Conservation (phyloP, 2,113 vertebrate species). For the Dasyprocta punctata region DNA sequence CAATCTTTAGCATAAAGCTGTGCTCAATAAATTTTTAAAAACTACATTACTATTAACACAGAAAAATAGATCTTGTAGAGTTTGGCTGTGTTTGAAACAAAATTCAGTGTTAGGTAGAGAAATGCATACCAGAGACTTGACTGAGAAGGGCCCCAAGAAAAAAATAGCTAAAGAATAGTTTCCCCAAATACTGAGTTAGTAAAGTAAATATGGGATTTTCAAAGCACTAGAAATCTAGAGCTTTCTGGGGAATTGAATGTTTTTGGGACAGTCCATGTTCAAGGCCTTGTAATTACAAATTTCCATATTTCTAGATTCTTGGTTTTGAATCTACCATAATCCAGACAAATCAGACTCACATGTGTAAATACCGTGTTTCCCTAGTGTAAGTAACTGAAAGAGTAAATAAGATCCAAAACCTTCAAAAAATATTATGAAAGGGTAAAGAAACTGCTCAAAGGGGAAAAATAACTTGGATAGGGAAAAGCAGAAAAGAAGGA, state of each 20-base stretch:
- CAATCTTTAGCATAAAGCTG: no score
- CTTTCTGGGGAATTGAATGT: neutral
- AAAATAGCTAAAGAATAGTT: neutral
- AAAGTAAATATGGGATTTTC: constrained; percentile 21
- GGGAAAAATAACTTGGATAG: no score
- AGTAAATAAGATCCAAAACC: no score
- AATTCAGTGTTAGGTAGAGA: neutral
- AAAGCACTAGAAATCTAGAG: constrained; percentile 43
- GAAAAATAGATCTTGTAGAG: constrained; percentile 14
- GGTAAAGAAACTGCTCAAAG: no score
- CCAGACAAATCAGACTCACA: no score
- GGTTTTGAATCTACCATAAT: constrained; percentile 17
- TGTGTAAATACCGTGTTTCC: no score
- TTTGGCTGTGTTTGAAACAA: neutral
- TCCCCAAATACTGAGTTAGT: neutral
- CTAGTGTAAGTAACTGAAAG: no score
- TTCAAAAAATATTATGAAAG: no score
- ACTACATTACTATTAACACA: constrained; percentile 24
- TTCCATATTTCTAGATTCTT: constrained; percentile 23
- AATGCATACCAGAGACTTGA: neutral
- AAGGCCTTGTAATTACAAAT: constrained; percentile 20
- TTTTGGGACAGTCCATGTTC: neutral
- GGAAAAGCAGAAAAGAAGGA: no score
- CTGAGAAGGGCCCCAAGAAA: neutral
- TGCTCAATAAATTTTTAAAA: constrained; percentile 42